Base-by-base conservation (phyloP, 2,888 invertebrate species). In the Aphodius sticticus region DNA sequence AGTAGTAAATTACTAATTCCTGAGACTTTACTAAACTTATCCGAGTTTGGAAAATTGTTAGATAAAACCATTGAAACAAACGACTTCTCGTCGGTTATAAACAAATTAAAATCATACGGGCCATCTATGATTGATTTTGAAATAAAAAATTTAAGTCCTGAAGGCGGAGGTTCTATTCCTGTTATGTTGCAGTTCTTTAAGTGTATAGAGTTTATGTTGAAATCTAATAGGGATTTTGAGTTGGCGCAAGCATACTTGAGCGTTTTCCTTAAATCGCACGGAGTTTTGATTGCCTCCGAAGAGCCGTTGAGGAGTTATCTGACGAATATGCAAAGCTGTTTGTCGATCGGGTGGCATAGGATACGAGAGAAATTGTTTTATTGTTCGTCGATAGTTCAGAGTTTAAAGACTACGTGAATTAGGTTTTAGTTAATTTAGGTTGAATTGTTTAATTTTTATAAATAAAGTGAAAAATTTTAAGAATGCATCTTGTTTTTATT, bases 91-190 rank as follows among this genome's bases (percentile, higher is more conserved):
- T 86, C 89, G 9, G 92, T 93, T 81, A 90, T 97, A 26, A 91
- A 92, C 15, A 88, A 89, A 82, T 85, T 95, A 77, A 96, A 95
- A 87, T 88, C 90, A 0, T 88, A 97, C 83, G 94, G 96, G 0
- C 97, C 98, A 0, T 95, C 96, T 0, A 93, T 94, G 83, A 93
- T 98, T 35, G 98, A 99, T 88, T 93, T 94, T 77, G 98, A 99
- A 91, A 92, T 99, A 7, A 93, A 95, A 80, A 94, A 94, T 15
- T 90, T 99, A 85, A 91, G 94, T 26, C 94, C 95, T 0, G 94
- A 95, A 79, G 91, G 91, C 0, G 95, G 95, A 6, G 96, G 95
- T 0, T 94, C 94, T 0, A 86, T 92, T 6, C 90, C 92, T 37
- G 90, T 96, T 0, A 92, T 98, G 93, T 88, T 92, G 53, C 93